Base-by-base conservation (phyloP, 2,888 invertebrate species). In the Calliscelio sp. region DNA sequence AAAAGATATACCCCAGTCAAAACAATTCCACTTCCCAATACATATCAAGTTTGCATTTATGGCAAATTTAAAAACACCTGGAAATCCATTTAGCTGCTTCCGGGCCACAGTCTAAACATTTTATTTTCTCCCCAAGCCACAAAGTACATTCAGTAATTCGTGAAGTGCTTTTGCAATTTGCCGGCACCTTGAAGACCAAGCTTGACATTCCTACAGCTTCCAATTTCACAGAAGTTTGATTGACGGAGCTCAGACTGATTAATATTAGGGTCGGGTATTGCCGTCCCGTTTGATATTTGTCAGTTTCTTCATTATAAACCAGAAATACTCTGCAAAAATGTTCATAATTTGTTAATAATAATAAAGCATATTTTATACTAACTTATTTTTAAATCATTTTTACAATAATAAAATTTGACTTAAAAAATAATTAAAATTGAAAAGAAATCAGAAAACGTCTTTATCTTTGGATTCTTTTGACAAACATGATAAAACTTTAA, bases 101-200 rank as follows among this genome's bases (percentile, higher is more conserved):
- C 41, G 95, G 94, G 0, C 96, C 96, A 92, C 96, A 96, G 91
- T 96, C 96, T 74, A 94, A 89, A 44, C 94, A 94, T 55, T 93
- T 89, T 0, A 95, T 90, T 78, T 84, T 49, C 70, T 93, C 92
- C 74, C 93, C 93, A 80, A 87, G 90, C 90, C 92, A 93, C 88
- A 93, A 89, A 6, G 84, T 87, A 46, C 90, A 91, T 10, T 88
- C 85, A 20, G 89, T 73, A 32, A 84, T 75, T 85, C 81, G 77
- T 10, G 75, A 22, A 25, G 18, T 77, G 24, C 84, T 70, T 35
- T 83, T 74, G 6, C 41, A 18, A 24, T 66, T 35, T 38, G 90
- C 88, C 0, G 94, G 94, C 18, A 94, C 89, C 83, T 91, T 89
- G 18, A 94, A 93, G 63, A 92, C 92, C 22, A 94, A 85, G 10